These are phyloP conservation scores for Leptura quadrifasciata DNA, from an alignment of 2,888 invertebrate genomes.

Conservation along the genomic window DNA sequence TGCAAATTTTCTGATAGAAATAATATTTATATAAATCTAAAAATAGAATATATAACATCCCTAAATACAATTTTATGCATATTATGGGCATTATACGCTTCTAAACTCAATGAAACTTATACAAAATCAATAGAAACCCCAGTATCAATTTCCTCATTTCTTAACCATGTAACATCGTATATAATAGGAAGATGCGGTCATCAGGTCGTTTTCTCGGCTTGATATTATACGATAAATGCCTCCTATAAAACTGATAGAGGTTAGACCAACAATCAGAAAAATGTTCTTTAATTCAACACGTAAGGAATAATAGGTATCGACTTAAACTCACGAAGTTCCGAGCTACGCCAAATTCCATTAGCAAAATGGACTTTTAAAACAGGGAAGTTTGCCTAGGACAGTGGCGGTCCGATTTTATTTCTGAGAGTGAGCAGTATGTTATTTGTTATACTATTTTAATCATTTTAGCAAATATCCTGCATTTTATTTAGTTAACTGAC, in stretches of 20 bases:
- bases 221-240: conserved; percentile 46
- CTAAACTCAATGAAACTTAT: neutral
- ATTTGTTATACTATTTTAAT: no score
- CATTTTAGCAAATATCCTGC: no score
- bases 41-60: no score
- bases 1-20: no score
- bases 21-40: no score
- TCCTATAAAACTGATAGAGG: conserved; percentile 65
- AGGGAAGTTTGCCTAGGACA: conserved; percentile 43
- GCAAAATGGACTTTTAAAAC: conserved; percentile 71
- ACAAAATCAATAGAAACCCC: neutral
- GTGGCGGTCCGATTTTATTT: neutral
- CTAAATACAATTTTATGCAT: no score
- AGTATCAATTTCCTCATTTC: neutral
- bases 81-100: no score
- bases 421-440: no score
- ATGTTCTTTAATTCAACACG: conserved; percentile 70
- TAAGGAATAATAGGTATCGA: conserved; percentile 67
- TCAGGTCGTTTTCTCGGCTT: neutral
- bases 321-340: conserved; percentile 42
- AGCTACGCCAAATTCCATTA: conserved; percentile 68
- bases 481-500: neutral
- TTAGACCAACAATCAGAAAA: conserved; percentile 63
- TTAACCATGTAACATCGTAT: neutral
- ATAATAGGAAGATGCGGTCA: neutral